These are phyloP conservation scores for Chaetoderma sp. DNA, from an alignment of 2,888 invertebrate species.

Conservation along the genomic window DNA sequence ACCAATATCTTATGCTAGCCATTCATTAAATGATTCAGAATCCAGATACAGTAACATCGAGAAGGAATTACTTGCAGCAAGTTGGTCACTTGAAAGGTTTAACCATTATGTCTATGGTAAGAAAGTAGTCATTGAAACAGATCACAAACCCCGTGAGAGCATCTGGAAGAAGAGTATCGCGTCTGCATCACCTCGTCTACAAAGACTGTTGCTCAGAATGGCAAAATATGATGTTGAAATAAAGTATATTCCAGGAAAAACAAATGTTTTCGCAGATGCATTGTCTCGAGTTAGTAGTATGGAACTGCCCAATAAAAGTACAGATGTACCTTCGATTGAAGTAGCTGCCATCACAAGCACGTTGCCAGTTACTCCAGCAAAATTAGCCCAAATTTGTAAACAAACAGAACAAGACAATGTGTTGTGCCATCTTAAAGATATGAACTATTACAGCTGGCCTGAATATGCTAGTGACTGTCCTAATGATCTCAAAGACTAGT, in stretches of 20 bases:
- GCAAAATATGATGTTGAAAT: constrained; percentile 29
- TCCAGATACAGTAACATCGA: constrained; percentile 30
- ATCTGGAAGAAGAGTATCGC: constrained; percentile 23
- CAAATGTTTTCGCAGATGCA: constrained; percentile 32
- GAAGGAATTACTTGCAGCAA: constrained; percentile 30
- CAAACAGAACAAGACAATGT: constrained; percentile 11
- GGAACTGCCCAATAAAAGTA: background rate
- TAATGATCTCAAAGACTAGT: constrained; percentile 14
- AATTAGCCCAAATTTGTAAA: background rate
- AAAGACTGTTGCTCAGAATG: constrained; percentile 27
- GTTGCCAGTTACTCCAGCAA: background rate
- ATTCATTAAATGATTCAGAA: constrained; percentile 21
- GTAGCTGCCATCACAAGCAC: too few relatives aligned
- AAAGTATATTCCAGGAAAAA: constrained; percentile 29
- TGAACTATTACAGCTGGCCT: constrained; percentile 23
- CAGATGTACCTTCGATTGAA: constrained; percentile 1
- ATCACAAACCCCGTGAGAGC: constrained; percentile 30
- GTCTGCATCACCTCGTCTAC: constrained; percentile 27
- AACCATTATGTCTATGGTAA: constrained; percentile 27
- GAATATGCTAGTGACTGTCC: constrained; percentile 3
- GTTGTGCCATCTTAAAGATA: constrained; percentile 12
- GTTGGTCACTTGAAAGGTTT: constrained; percentile 28
- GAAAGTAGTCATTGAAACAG: constrained; percentile 16
- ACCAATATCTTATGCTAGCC: constrained; percentile 27
- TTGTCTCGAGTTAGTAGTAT: constrained; percentile 21